phyloP scores from a whole-genome alignment of 2,888 invertebrate genomes.

The Aromia moschata region DNA sequence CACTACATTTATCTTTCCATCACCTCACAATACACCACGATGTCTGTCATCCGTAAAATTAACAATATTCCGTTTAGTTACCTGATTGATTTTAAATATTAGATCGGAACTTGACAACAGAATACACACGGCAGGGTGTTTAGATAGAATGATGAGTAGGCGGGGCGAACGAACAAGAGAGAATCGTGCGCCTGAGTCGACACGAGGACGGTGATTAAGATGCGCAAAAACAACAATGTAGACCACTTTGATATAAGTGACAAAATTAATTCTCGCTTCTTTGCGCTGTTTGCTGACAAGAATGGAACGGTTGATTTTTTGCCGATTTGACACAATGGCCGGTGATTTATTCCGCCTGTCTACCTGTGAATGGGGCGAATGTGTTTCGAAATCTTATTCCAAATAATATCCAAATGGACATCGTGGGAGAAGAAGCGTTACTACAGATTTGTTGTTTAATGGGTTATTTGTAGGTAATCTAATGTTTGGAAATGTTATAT shows the following conservation, averaged over 20 bases:
- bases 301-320: background rate
- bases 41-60: background rate
- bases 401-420: too few species aligned
- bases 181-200: conserved; percentile 55
- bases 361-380: too few species aligned
- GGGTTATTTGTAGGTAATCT: too few species aligned
- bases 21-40: background rate
- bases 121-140: conserved; percentile 33
- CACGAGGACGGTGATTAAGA: conserved; percentile 53
- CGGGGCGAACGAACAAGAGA: conserved; percentile 50
- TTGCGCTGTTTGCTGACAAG: conserved; percentile 4
- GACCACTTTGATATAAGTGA: conserved; percentile 28
- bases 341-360: too few species aligned
- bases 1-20: background rate
- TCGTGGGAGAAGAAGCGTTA: too few species aligned
- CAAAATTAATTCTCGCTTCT: conserved; percentile 21
- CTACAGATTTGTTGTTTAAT: too few species aligned
- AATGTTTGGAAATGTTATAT: too few species aligned
- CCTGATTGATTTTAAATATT: conserved; percentile 28
- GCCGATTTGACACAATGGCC: background rate
- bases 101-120: conserved; percentile 26
- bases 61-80: too few species aligned
- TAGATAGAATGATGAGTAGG: conserved; percentile 52
- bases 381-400: too few species aligned
- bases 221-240: conserved; percentile 49